These are phyloP conservation scores for Cheilosia grossa DNA, from an alignment of 2,888 invertebrate species.

Conservation along the genomic window DNA sequence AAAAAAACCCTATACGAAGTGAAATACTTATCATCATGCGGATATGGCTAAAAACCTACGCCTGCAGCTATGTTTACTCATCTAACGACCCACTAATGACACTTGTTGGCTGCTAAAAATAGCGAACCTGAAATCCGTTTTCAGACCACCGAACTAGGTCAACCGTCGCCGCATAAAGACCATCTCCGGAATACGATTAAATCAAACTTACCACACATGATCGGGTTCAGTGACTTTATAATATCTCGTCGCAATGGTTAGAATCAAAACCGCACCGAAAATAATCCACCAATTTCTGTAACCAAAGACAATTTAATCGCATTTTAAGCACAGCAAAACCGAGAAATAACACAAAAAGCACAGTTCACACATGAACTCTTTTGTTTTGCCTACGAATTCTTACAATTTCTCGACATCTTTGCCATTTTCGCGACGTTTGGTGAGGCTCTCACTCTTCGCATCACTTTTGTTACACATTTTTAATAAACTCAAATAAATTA, in stretches of 20 bases:
- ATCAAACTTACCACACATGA: slow-evolving; percentile 93
- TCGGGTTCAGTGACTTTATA: slow-evolving; percentile 95
- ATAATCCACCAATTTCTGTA: slow-evolving; percentile 86
- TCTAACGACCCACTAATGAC: too few relatives aligned
- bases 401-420: slow-evolving; percentile 73
- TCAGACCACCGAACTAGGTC: slow-evolving; percentile 3
- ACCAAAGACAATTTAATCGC: background rate
- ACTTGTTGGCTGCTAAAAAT: background rate
- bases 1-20: too few relatives aligned
- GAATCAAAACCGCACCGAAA: slow-evolving; percentile 86
- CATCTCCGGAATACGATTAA: background rate
- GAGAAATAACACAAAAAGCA: slow-evolving; percentile 1
- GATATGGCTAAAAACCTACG: too few relatives aligned
- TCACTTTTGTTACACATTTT: slow-evolving; percentile 54
- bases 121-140: background rate
- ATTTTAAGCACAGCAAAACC: background rate
- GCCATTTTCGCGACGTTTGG: slow-evolving; percentile 23
- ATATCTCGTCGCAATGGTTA: slow-evolving; percentile 91
- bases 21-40: too few relatives aligned
- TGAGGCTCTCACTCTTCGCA: slow-evolving; percentile 28
- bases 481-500: slow-evolving; percentile 25
- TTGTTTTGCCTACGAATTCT: slow-evolving; percentile 62
- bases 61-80: too few relatives aligned
- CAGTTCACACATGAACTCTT: slow-evolving; percentile 77
- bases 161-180: slow-evolving; percentile 6